A percentile compares a stretch with the other conserved stretches of the same genome.
phyloP scores from a whole-genome alignment of 2,888 invertebrate species.

The Oeneis ivallda region DNA sequence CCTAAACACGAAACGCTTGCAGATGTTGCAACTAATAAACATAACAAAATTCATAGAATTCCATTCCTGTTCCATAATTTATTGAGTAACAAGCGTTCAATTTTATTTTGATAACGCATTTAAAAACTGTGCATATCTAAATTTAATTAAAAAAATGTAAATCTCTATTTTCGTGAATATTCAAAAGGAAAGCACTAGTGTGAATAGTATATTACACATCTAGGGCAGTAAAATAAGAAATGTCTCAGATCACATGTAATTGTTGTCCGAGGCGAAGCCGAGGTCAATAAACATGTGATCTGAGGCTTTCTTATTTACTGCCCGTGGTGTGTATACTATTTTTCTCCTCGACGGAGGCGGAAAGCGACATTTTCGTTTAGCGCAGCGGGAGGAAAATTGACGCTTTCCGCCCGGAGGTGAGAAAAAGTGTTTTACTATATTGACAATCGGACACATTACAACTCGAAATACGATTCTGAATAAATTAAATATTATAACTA shows the following conservation, averaged over 20 bases:
- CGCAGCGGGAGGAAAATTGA: too few species aligned
- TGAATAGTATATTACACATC: too few species aligned
- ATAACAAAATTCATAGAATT: neutral
- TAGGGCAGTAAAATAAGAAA: too few species aligned
- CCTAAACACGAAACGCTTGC: neutral
- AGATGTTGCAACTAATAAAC: slow-evolving; percentile 7
- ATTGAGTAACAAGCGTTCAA: slow-evolving; percentile 22
- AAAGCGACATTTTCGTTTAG: too few species aligned
- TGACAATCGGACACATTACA: neutral
- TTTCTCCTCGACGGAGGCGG: too few species aligned
- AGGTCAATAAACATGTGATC: too few species aligned
- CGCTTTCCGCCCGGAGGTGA: too few species aligned
- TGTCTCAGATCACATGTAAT: too few species aligned
- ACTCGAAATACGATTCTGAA: neutral
- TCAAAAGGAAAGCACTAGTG: slow-evolving; percentile 28
- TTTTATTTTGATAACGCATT: slow-evolving; percentile 18
- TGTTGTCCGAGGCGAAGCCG: too few species aligned
- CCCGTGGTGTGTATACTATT: too few species aligned
- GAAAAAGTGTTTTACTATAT: neutral
- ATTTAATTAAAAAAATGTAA: slow-evolving; percentile 27
- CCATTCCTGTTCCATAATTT: slow-evolving; percentile 15
- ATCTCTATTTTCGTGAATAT: slow-evolving; percentile 33
- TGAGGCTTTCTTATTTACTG: too few species aligned
- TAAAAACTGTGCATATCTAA: slow-evolving; percentile 20
- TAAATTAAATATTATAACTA: neutral